phyloP scores from a whole-genome alignment of 2,888 invertebrate species.

The Heteromurus nitidus region DNA sequence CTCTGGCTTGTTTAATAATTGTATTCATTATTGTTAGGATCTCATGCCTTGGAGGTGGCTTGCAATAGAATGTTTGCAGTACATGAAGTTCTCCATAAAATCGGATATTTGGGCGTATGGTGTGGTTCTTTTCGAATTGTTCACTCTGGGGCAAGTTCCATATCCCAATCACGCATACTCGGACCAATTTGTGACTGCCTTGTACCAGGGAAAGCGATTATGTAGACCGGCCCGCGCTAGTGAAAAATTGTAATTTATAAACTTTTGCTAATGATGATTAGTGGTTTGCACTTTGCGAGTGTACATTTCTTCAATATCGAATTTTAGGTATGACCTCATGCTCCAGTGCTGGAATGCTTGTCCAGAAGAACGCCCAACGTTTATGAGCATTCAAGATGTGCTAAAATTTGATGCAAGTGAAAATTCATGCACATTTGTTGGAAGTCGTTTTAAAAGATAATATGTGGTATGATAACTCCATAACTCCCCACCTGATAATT shows the following conservation, averaged over 20 bases:
- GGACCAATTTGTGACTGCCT: slow-evolving; percentile 22
- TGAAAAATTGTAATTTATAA: slow-evolving; percentile 27
- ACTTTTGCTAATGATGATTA: background rate
- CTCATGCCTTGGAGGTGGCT: slow-evolving; percentile 51
- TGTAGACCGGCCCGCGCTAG: slow-evolving; percentile 16
- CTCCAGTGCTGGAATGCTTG: slow-evolving; percentile 32
- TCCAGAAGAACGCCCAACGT: slow-evolving; percentile 40
- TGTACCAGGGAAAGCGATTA: slow-evolving; percentile 43
- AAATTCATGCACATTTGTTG: background rate
- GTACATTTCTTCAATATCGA: background rate
- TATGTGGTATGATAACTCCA: too few relatives aligned
- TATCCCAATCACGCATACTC: slow-evolving; percentile 34
- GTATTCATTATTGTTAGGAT: slow-evolving; percentile 28
- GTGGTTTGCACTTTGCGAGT: background rate
- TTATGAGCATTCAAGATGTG: slow-evolving; percentile 1
- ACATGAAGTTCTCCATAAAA: slow-evolving; percentile 43
- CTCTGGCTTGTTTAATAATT: background rate
- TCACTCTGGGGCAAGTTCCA: slow-evolving; percentile 44
- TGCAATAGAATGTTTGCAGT: slow-evolving; percentile 32
- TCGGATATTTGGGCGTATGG: slow-evolving; percentile 58
- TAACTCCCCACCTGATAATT: too few relatives aligned
- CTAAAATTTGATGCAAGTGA: background rate
- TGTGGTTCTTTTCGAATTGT: slow-evolving; percentile 39
- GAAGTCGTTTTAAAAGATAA: background rate
- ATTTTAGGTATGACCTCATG: slow-evolving; percentile 40